Base-by-base conservation (phyloP, 2,888 invertebrate genomes). In the Helobdella robusta region DNA sequence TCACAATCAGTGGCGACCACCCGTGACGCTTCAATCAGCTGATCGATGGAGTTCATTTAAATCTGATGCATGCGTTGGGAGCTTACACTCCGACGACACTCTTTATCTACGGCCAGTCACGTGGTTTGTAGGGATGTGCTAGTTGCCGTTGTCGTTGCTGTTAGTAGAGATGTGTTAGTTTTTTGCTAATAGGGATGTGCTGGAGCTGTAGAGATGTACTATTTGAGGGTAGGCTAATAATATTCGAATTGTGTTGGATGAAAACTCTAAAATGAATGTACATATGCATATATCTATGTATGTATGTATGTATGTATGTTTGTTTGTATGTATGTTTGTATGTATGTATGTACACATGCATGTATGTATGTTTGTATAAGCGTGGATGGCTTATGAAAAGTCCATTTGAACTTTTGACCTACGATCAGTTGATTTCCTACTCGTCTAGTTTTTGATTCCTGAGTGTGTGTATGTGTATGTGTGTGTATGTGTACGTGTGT, bases 21-120 rank as follows among this genome's bases (percentile, higher is more conserved):
- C 52, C 63, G 63, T 52, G 63, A 50, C 63, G 52, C 50, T 50
- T 52, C 63, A 48, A 63, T 63, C 63, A 63, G 52, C 56, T 56
- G 56, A 56, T 56, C 56, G 56, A 56, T 56, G 56, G 28, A 56
- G 28, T 32, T 56, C 56, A 56, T 56, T 56, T 56, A 56, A 56
- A 56, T 56, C 56, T 32, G 56, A 56, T 56, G 56, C 32, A 28
- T 56, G 32, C 56, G 56, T 30, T 56, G 56, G 56, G 56, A 56
- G 30, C 56, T n/a, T 32, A 48, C 48, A 56, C 56, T 30, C 28
- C 28, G n/a, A 30, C 56, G 6, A 2, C 56, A 56, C 56, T 30
- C 1, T 56, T 56, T 56, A 56, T 56, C 56, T 56, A n/a, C 40
- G 11, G 54, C 23, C 25, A 8, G 54, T 6, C 18, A 18, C 36